These are phyloP conservation scores for Eulemur rubriventer DNA, from an alignment of 2,797 vertebrate species.

Conservation along the genomic window DNA sequence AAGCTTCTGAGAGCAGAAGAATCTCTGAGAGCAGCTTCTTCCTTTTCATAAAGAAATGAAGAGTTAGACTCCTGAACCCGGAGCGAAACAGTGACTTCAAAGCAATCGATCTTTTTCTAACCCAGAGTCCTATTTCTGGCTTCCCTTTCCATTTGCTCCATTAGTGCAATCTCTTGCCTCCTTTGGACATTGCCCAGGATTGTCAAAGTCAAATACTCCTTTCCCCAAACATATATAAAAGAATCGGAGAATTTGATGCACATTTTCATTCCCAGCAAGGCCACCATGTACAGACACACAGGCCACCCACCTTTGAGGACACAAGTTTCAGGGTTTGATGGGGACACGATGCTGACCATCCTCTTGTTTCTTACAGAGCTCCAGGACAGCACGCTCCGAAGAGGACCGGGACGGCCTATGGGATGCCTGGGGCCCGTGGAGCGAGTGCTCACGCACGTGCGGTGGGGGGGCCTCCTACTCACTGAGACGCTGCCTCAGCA, in stretches of 20 bases:
- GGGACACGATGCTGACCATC: not conserved
- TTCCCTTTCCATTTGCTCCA: not conserved
- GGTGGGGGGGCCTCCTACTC: slow-evolving; percentile 97
- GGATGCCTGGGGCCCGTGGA: slow-evolving; percentile 98
- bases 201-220: not conserved
- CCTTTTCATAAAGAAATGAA: not conserved
- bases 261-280: not conserved
- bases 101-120: not conserved
- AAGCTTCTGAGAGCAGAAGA: not conserved
- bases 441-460: slow-evolving; percentile 96
- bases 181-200: not conserved
- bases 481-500: slow-evolving; percentile 94
- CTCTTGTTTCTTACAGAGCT: slow-evolving; percentile 88
- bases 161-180: not conserved
- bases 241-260: not conserved
- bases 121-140: not conserved
- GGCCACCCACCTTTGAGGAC: not conserved
- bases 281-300: not conserved
- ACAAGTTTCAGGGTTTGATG: not conserved
- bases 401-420: slow-evolving; percentile 94
- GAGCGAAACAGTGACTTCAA: not conserved
- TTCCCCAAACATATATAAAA: not conserved
- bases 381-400: slow-evolving; percentile 93
- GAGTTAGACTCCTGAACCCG: not conserved
- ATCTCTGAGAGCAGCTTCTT: not conserved